Percentiles rank a stretch among this genome's conserved stretches.
phyloP scores from a whole-genome alignment of 2,113 vertebrate genomes.

The Oophaga pumilio region DNA sequence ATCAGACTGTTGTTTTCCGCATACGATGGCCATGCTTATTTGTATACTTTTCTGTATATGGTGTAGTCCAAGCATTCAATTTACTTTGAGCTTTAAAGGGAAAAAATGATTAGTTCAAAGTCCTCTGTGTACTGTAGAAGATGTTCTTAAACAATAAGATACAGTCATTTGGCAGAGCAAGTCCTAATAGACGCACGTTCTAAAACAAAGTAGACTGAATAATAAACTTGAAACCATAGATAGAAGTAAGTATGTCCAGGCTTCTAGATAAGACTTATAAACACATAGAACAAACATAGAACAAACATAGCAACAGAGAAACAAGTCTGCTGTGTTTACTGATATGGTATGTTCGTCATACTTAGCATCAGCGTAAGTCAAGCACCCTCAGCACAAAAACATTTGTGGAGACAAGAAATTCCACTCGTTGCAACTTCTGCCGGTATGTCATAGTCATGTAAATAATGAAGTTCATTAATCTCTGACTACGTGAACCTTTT shows the following conservation, averaged over 20 bases:
- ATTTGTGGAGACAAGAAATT: conserved; percentile 53
- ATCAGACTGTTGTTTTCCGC: background rate
- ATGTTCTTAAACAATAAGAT: conserved; percentile 58
- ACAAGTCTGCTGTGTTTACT: conserved; percentile 47
- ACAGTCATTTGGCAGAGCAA: conserved; percentile 47
- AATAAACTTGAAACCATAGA: conserved; percentile 44
- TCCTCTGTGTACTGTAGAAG: conserved; percentile 49
- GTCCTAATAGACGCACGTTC: conserved; percentile 33
- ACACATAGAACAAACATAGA: conserved; percentile 56
- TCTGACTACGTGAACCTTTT: background rate
- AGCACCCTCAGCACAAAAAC: conserved; percentile 52
- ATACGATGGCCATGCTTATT: background rate
- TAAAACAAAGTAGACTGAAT: conserved; percentile 51
- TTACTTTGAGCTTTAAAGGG: conserved; percentile 3
- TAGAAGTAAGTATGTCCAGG: conserved; percentile 46
- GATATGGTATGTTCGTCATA: conserved; percentile 47
- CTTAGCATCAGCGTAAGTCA: conserved; percentile 44
- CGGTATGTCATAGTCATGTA: conserved; percentile 60
- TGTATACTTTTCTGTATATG: conserved; percentile 45
- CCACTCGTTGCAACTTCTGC: conserved; percentile 71
- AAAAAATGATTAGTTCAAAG: background rate
- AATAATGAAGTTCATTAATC: conserved; percentile 28
- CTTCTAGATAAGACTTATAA: conserved; percentile 54
- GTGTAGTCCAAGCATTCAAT: background rate
- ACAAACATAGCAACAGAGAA: conserved; percentile 57